These are phyloP conservation scores for Wiebesia pumilae DNA, from an alignment of 1,140 invertebrate species.

Conservation along the genomic window DNA sequence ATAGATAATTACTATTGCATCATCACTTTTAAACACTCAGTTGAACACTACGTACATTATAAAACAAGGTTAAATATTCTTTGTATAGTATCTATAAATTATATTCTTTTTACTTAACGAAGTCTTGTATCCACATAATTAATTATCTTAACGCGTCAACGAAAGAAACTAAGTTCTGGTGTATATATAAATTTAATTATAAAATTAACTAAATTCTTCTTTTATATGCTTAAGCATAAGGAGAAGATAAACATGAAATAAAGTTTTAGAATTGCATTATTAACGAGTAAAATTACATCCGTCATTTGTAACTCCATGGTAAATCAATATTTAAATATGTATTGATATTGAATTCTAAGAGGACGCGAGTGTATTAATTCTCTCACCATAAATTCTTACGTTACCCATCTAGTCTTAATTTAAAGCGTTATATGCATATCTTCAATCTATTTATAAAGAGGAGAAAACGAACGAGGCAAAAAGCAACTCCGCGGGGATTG, in stretches of 20 bases:
- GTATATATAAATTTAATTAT: neutral
- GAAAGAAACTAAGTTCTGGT: neutral
- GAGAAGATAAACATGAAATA: neutral
- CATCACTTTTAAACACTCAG: too few relatives aligned
- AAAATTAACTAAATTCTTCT: neutral
- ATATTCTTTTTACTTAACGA: too few relatives aligned
- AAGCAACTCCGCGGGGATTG: slow-evolving; percentile 32
- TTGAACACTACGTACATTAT: neutral
- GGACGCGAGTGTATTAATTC: neutral
- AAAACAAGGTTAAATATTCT: neutral
- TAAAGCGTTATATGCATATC: neutral
- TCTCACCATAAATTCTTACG: neutral
- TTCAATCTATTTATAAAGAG: neutral
- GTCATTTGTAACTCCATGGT: too few relatives aligned
- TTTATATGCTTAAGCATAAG: too few relatives aligned
- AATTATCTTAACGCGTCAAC: neutral
- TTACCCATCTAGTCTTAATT: neutral
- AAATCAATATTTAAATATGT: neutral
- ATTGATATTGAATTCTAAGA: neutral
- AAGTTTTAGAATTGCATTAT: neutral
- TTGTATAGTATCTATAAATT: neutral
- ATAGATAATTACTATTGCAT: too few relatives aligned
- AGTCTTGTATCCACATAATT: neutral
- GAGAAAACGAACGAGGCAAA: slow-evolving; percentile 30
- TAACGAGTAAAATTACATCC: neutral